These are phyloP conservation scores for Cataglyphis rosenhaueri DNA, from an alignment of 2,888 invertebrate species.

Conservation along the genomic window DNA sequence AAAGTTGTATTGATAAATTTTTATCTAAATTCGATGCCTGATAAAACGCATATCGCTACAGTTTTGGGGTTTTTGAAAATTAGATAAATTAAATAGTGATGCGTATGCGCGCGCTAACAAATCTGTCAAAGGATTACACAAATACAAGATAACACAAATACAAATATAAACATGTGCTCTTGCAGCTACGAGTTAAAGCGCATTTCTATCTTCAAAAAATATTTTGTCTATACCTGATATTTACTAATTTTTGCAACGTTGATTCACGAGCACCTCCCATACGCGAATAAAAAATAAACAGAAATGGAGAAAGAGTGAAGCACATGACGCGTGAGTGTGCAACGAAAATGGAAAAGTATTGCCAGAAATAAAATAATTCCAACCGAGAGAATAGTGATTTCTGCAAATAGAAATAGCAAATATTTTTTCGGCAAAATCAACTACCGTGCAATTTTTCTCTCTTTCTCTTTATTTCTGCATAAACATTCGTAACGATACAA, in stretches of 20 bases:
- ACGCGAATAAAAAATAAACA: conserved; percentile 8
- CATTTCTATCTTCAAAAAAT: not conserved
- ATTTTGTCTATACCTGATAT: not conserved
- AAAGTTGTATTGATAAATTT: conserved; percentile 31
- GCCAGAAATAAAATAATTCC: conserved; percentile 22
- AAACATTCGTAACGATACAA: not conserved
- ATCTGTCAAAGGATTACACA: conserved; percentile 6
- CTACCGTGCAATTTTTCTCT: not conserved
- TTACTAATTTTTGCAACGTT: not conserved
- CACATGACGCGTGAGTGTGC: not conserved
- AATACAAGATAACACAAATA: not conserved
- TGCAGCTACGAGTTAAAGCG: not conserved
- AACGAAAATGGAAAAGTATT: conserved; percentile 5
- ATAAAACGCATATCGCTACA: conserved; percentile 19
- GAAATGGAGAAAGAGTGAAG: not conserved
- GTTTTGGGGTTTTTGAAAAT: conserved; percentile 17
- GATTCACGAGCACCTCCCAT: not conserved
- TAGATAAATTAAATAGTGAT: conserved; percentile 32
- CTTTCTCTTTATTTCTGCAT: not conserved
- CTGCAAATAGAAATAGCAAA: conserved; percentile 32
- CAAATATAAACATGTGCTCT: not conserved
- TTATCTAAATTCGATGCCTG: conserved; percentile 24
- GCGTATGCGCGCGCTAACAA: not conserved
- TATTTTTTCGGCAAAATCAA: conserved; percentile 33
- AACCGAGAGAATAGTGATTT: conserved; percentile 34